Evolutionary conservation across 2,888 invertebrate genomes (phyloP), one percentile per base, ranked within the genome.

Genomic region (Drosophila dives): DNA sequence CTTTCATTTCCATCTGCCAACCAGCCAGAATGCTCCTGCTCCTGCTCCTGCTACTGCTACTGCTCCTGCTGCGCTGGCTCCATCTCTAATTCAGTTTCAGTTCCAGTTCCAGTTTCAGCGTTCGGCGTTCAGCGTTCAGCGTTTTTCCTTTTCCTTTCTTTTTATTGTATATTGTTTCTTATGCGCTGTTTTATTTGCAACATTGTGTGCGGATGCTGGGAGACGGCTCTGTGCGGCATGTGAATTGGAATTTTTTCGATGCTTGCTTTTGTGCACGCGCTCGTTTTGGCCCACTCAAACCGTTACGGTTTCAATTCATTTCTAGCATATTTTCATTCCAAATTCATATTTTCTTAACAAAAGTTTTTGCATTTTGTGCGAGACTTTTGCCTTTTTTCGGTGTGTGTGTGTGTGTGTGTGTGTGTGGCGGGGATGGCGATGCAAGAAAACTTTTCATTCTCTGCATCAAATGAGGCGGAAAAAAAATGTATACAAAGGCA

Each of bases 331-430:
- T 87, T 89, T 87, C 87, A 89, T 89, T 87, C 86, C 81, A 78
- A 86, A 89, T 87, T 87, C 87, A 87, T 87, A 87, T 87, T 87
- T 87, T 87, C 84, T 86, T 87, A 89, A 87, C 86, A 89, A 87
- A 87, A 89, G 83, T 89, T 89, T 29, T 86, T 81, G 81, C 78
- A 74, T 77, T 81, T 71, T 80, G 76, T 81, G 75, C 80, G 62
- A 70, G 75, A 74, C 75, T 86, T 79, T 85, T 87, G 73, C 83
- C 69, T 61, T 62, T 50, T 54, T 63, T 58, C 20, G 50, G 26
- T 40, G 8, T 26, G 17, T 20, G 51, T 8, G 29, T 29, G 29
- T 6, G 29, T 26, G 29, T 17, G 17, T 32, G 32, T 63, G 60
- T 54, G 33, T 67, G 42, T 53, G 40, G 36, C 36, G 68, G 65